Base-by-base conservation (phyloP, 2,113 vertebrate species). In the Hemiprocne comata region DNA sequence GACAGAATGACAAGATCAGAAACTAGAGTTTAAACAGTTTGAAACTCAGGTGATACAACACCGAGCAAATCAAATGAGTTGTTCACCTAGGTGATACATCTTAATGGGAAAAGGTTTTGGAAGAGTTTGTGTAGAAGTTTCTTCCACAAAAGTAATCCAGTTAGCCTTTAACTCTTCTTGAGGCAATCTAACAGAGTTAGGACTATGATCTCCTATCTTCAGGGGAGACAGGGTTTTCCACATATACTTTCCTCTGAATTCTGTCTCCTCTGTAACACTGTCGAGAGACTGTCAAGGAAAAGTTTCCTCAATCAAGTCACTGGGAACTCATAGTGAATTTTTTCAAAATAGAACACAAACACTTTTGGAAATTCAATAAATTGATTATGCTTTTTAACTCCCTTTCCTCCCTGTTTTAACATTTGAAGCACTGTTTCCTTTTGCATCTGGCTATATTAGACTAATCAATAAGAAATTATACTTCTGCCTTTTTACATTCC, bases 391-490 rank as follows among this genome's bases (percentile, higher is more conserved):
- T 88, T 75, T 94, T 92, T 80, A 96, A 76, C 93, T 96, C 91
- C 50, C 69, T 90, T 75, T 79, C 96, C 93, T 91, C 94, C 93
- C 95, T 87, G 77, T 92, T 97, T 96, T 74, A 96, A 85, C 67
- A 90, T 95, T 95, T 97, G 90, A 90, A 97, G 73, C 62, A 76
- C 77, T 93, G 92, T 65, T 95, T 97, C 96, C 93, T 95, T 96
- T 96, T 94, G 94, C 75, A 70, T 51, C 67, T 67, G 81, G 87
- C 88, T 23, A 50, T 54, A 85, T 71, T 90, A 96, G 96, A 85
- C 55, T 83, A 94, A 97, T 98, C 98, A 95, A 98, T 98, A 97
- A 94, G 82, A 97, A 97, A 98, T 97, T 95, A 97, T 91, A 93
- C 79, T 92, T 97, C 78, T 85, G 80, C 91, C 61, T 94, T 88